Conservation (phyloP, 1,140 invertebrate species). For the Zaprionus lachaisei region DNA sequence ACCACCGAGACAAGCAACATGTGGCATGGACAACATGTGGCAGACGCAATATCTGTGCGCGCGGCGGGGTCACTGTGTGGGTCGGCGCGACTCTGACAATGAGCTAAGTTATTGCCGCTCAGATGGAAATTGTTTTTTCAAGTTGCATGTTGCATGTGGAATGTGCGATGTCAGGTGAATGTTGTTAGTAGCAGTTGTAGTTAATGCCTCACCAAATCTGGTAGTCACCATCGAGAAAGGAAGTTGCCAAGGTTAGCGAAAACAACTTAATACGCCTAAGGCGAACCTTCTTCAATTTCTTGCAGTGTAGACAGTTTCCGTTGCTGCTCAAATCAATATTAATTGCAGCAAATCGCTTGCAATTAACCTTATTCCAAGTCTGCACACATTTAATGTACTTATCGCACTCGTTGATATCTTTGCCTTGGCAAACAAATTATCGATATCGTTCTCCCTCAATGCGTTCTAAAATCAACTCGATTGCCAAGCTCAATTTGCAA, state of each 20-base stretch:
- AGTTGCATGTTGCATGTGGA: conserved; percentile 28
- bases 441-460: background rate
- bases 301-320: background rate
- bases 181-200: conserved; percentile 31
- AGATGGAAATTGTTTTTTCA: conserved; percentile 76
- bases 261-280: background rate
- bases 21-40: conserved; percentile 11
- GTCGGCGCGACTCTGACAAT: conserved; percentile 64
- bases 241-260: background rate
- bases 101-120: conserved; percentile 75
- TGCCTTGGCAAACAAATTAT: background rate
- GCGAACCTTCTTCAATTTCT: background rate
- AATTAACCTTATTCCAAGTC: background rate
- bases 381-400: background rate
- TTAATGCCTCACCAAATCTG: background rate
- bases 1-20: conserved; percentile 25
- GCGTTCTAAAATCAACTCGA: conserved; percentile 7
- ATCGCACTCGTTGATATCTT: background rate
- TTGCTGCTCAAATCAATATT: background rate
- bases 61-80: conserved; percentile 71
- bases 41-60: conserved; percentile 3
- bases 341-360: background rate
- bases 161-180: conserved; percentile 51
- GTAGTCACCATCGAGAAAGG: background rate
- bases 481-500: conserved; percentile 26